Percentiles rank a stretch among this genome's conserved stretches.
phyloP scores from a whole-genome alignment of 2,113 vertebrate species.

The Sinocyclocheilus maitianheensis region DNA sequence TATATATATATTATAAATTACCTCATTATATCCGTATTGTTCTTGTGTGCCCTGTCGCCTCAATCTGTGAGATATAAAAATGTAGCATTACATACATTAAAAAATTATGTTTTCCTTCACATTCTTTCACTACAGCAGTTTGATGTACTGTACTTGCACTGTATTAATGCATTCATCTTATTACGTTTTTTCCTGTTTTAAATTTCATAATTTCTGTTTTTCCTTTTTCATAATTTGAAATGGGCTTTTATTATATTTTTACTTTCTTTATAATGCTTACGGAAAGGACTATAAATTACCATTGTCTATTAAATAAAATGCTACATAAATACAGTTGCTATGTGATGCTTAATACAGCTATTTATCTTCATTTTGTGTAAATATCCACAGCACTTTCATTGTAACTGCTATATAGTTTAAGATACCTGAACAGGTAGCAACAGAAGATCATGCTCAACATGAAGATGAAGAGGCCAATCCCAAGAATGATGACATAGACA shows the following conservation, averaged over 20 bases:
- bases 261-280: not conserved
- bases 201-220: not conserved
- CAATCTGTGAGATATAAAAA: constrained; percentile 65
- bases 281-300: not conserved
- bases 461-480: constrained; percentile 76
- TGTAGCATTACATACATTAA: not conserved
- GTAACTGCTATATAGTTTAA: not conserved
- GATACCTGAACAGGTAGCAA: constrained; percentile 79
- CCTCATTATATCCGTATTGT: constrained; percentile 77
- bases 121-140: not conserved
- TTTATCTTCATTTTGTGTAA: no score
- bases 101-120: not conserved
- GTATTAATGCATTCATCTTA: not conserved
- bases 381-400: not conserved
- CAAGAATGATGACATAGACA: constrained; percentile 75
- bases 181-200: not conserved
- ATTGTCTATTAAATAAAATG: not conserved
- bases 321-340: not conserved
- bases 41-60: constrained; percentile 69
- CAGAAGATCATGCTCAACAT: constrained; percentile 79
- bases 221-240: not conserved
- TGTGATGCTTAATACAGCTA: not conserved
- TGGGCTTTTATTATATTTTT: not conserved
- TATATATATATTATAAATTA: constrained; percentile 40
- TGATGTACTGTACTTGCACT: not conserved